A percentile compares a stretch with the other conserved stretches of the same genome.
Conservation (phyloP, 1,140 invertebrate species). For the Trissolcus basalis region DNA sequence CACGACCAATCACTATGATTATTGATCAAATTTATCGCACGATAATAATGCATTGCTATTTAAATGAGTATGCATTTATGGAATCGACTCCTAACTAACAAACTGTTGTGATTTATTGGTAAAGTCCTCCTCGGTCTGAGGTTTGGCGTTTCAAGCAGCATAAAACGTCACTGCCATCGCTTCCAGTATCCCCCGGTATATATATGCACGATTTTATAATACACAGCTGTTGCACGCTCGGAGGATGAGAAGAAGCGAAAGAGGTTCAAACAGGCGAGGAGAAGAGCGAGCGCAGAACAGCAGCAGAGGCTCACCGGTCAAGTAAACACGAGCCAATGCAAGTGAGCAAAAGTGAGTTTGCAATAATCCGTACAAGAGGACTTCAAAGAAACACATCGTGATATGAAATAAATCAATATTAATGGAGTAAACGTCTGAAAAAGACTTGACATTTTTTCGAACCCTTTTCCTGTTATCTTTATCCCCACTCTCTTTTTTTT, state of each 20-base stretch:
- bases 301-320: conserved; percentile 30
- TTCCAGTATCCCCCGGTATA: conserved; percentile 35
- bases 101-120: conserved; percentile 43
- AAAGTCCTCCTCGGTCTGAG: conserved; percentile 18
- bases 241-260: conserved; percentile 22
- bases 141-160: conserved; percentile 26
- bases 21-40: conserved; percentile 29
- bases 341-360: conserved; percentile 27
- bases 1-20: conserved; percentile 31
- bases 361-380: conserved; percentile 22
- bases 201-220: conserved; percentile 46
- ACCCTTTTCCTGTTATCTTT: neutral
- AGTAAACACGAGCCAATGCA: conserved; percentile 35
- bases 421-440: conserved; percentile 15
- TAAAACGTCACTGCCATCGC: conserved; percentile 46
- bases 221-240: conserved; percentile 35
- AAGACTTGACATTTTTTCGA: neutral
- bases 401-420: conserved; percentile 36
- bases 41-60: conserved; percentile 25
- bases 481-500: conserved; percentile 19
- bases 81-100: conserved; percentile 37
- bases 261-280: conserved; percentile 27
- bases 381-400: conserved; percentile 25
- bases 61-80: conserved; percentile 15
- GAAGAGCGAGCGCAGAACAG: conserved; percentile 26